These are phyloP conservation scores for Pseudorhiza aurosa DNA, from an alignment of 30 jellyfish, hydroid and myxozoan genomes.

Conservation along the genomic window DNA sequence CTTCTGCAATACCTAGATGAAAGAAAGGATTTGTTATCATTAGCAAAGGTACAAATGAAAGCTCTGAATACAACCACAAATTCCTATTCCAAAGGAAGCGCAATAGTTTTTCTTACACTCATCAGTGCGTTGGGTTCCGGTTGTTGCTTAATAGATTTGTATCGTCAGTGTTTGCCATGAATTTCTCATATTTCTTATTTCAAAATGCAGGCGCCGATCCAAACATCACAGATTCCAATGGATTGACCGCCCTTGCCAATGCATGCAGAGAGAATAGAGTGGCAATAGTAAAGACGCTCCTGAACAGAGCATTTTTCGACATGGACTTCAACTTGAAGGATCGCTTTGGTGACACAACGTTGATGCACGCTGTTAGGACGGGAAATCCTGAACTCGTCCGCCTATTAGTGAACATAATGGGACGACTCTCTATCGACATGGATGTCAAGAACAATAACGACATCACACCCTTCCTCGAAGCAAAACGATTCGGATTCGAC, in stretches of 20 bases:
- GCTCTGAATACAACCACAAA: too few relatives aligned
- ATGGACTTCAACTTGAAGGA: slow-evolving; percentile 59
- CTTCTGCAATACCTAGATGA: too few relatives aligned
- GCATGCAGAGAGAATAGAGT: slow-evolving; percentile 58
- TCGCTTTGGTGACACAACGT: slow-evolving; percentile 56
- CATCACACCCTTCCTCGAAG: slow-evolving; percentile 80
- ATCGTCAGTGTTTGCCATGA: too few relatives aligned
- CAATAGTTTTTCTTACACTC: too few relatives aligned
- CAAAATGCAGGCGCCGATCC: slow-evolving; percentile 48
- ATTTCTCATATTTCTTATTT: background rate
- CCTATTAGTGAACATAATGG: slow-evolving; percentile 31
- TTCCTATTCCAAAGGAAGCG: too few relatives aligned
- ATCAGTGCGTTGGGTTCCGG: background rate
- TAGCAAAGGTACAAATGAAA: too few relatives aligned
- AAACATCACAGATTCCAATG: slow-evolving; percentile 32
- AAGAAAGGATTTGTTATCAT: too few relatives aligned
- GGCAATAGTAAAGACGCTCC: slow-evolving; percentile 30
- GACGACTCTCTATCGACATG: slow-evolving; percentile 47
- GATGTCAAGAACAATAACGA: slow-evolving; percentile 62
- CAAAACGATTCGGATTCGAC: slow-evolving; percentile 49
- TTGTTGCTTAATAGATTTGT: background rate
- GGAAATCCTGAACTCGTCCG: slow-evolving; percentile 47
- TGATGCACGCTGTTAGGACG: slow-evolving; percentile 84
- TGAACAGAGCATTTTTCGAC: slow-evolving; percentile 40
- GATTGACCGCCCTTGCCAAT: slow-evolving; percentile 64